Base-by-base conservation (phyloP, 2,113 vertebrate species). In the Bostrychus sinensis region DNA sequence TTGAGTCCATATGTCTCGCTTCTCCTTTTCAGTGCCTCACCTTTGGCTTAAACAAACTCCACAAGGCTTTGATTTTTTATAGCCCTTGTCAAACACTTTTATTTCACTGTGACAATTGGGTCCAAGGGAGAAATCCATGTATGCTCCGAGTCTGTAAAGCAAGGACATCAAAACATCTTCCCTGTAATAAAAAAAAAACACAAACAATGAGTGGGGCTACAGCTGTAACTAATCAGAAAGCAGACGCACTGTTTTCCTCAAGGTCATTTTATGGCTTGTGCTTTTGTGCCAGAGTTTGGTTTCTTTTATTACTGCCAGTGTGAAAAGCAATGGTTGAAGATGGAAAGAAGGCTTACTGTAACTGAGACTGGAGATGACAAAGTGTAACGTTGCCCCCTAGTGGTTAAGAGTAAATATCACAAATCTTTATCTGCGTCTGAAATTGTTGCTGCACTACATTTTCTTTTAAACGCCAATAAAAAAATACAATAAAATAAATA, bases 301-400 rank as follows among this genome's bases (percentile, higher is more conserved):
- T 30, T 19, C 43, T 56, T 56, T 65, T 54, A 42, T 25, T 23
- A 39, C 30, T 26, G 9, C 22, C 13, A 80, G 63, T 62, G 41
- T 38, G 75, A 83, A 54, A 74, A 61, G 51, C 68, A 43, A 41
- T 48, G 43, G n/a, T 22, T 62, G 56, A 81, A 75, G 69, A 62
- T 56, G 68, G 62, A 69, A 62, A 51, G 59, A 75, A 69, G 61
- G 56, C 37, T 16, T 1, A 11, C 1, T 14, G 32, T 12, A n/a
- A 30, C 30, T 11, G 32, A n/a, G 5, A 28, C 19, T 28, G 32
- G 37, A 3, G 13, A 1, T 19, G 36, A 32, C 5, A 5, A 69
- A 80, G 22, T 28, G 28, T 64, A 89, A 89, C 83, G 90, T 75
- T 89, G 86, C 78, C 70, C 83, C 80, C 91, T 88, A 81, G 83